These are phyloP conservation scores for Callionymus lyra DNA, from an alignment of 2,113 vertebrate genomes.

Conservation along the genomic window DNA sequence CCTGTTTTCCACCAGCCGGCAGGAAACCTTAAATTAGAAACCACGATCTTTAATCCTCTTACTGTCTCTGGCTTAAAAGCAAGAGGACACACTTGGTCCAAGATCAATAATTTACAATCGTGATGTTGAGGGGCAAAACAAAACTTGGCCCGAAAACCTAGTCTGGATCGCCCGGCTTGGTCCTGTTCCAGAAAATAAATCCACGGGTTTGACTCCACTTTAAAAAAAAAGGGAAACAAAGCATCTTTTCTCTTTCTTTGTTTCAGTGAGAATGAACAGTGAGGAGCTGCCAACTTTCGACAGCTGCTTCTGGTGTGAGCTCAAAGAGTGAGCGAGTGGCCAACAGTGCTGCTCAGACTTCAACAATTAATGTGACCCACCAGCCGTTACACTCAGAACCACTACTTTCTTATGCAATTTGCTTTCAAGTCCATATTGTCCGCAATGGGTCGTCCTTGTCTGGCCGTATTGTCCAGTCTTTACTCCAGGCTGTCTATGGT, in stretches of 20 bases:
- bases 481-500: too few relatives aligned
- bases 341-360: too few relatives aligned
- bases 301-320: constrained; percentile 14
- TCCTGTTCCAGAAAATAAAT: too few relatives aligned
- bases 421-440: too few relatives aligned
- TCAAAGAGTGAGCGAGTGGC: constrained; percentile 3
- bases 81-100: constrained; percentile 14
- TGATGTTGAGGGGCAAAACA: constrained; percentile 20
- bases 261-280: constrained; percentile 5
- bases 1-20: constrained; percentile 17
- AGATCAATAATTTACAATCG: constrained; percentile 36
- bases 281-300: constrained; percentile 17
- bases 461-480: too few relatives aligned
- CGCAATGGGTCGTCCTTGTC: too few relatives aligned
- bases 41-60: constrained; percentile 25
- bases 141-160: constrained; percentile 18
- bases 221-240: not conserved
- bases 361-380: too few relatives aligned
- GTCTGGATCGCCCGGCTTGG: constrained; percentile 3
- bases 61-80: constrained; percentile 19
- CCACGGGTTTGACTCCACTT: too few relatives aligned
- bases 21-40: constrained; percentile 30
- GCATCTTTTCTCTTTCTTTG: not conserved
- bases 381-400: too few relatives aligned
- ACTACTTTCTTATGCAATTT: too few relatives aligned